These are phyloP conservation scores for Phasianus colchicus DNA, from an alignment of 2,113 vertebrate species.

Conservation along the genomic window DNA sequence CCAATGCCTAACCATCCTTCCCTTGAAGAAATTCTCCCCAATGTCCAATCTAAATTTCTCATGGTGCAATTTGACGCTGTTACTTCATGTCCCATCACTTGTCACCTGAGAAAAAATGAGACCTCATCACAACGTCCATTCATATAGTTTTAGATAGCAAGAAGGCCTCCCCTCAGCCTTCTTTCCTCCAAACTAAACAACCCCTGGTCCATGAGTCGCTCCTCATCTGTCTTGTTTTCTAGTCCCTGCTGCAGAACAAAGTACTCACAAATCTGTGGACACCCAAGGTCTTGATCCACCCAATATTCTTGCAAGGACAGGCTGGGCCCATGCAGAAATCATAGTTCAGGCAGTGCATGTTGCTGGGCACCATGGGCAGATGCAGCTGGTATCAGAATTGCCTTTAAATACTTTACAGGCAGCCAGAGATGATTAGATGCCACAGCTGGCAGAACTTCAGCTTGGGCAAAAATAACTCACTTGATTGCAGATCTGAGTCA, in stretches of 20 bases:
- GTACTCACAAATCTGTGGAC: background rate
- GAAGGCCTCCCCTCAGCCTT: background rate
- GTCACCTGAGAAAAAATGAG: background rate
- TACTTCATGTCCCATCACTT: background rate
- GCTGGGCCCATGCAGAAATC: background rate
- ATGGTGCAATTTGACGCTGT: background rate
- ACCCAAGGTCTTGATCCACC: rapidly evolving
- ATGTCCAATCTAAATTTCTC: background rate
- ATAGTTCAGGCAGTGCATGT: background rate
- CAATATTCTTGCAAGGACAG: background rate
- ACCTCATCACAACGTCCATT: background rate
- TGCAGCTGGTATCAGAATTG: background rate
- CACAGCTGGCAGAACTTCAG: background rate
- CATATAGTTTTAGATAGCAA: background rate
- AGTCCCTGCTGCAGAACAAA: background rate
- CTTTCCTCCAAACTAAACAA: too few species aligned
- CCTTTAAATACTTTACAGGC: background rate
- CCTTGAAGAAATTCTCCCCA: background rate
- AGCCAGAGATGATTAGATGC: background rate
- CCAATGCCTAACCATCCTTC: background rate
- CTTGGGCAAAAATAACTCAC: background rate
- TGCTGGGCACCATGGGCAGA: background rate
- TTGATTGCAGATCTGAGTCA: slow-evolving; percentile 6
- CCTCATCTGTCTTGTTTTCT: background rate
- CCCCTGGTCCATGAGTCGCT: too few species aligned